Evolutionary conservation across 1,140 invertebrate genomes (phyloP).

Genomic region (Caenorhabditis tropicalis): DNA sequence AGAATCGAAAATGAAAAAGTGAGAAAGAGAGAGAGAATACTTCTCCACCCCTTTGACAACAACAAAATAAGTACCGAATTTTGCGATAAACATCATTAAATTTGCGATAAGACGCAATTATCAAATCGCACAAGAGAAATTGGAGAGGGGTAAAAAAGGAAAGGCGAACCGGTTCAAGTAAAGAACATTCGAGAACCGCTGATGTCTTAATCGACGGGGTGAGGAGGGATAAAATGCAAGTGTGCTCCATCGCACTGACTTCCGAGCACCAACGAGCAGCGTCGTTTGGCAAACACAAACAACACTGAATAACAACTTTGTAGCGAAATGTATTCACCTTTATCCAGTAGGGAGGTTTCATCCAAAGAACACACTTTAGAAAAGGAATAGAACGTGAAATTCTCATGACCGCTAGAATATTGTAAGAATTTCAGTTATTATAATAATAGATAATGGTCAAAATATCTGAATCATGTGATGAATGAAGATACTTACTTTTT

Average conservation of each 20-base stretch:
- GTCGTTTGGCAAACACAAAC: slow-evolving; percentile 10
- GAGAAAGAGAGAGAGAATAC: not conserved
- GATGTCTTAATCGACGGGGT: not conserved
- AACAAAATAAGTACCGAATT: not conserved
- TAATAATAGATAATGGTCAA: not conserved
- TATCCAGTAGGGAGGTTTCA: too few species aligned
- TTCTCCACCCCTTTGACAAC: not conserved
- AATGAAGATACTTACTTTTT: not conserved
- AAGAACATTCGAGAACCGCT: slow-evolving; percentile 4
- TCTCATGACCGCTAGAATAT: not conserved
- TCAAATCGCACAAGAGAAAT: too few species aligned
- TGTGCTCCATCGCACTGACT: not conserved
- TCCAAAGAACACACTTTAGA: too few species aligned
- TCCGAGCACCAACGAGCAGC: slow-evolving; percentile 24
- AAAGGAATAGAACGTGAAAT: not conserved
- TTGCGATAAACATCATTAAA: not conserved
- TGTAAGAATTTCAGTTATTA: not conserved
- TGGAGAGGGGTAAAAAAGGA: not conserved
- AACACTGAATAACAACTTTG: not conserved
- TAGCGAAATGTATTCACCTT: too few species aligned
- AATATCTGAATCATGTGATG: not conserved
- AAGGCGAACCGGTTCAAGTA: not conserved
- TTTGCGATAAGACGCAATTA: not conserved
- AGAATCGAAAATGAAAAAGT: too few species aligned
- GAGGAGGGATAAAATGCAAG: not conserved